Conservation (phyloP, 2,797 vertebrate species). For the Enteromius treurensis region DNA sequence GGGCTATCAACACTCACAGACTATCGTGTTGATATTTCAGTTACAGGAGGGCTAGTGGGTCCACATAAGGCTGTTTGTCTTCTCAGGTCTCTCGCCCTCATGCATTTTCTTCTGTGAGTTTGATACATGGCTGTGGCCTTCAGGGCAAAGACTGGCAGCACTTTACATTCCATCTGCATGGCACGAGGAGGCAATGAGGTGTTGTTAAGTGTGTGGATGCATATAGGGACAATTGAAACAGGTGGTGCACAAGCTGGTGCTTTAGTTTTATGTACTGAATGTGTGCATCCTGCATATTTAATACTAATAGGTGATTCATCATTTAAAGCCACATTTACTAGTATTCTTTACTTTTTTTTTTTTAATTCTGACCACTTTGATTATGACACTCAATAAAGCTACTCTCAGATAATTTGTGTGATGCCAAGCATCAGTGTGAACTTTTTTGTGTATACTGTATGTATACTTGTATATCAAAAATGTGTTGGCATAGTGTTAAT, state of each 20-base stretch:
- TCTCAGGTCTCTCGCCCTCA: constrained; percentile 19
- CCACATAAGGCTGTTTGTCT: constrained; percentile 41
- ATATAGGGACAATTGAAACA: constrained; percentile 40
- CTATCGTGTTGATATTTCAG: constrained; percentile 42
- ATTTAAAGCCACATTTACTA: not conserved
- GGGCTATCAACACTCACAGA: constrained; percentile 37
- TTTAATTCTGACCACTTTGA: not conserved
- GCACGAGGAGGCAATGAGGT: constrained; percentile 18
- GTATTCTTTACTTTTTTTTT: not conserved
- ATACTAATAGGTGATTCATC: not conserved
- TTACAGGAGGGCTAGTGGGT: constrained; percentile 21
- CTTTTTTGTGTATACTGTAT: not conserved
- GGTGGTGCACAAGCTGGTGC: constrained; percentile 29
- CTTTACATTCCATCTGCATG: constrained; percentile 50
- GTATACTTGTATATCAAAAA: too few species aligned
- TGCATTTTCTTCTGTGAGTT: constrained; percentile 17
- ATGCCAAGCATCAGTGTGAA: not conserved
- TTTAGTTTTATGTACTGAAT: constrained; percentile 14
- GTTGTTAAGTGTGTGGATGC: constrained; percentile 28
- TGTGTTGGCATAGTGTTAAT: not conserved
- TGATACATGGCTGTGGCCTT: constrained; percentile 31
- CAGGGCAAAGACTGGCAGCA: constrained; percentile 33
- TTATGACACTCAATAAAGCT: not conserved
- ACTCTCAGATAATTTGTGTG: not conserved
- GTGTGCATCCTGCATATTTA: constrained; percentile 13